Evolutionary conservation across 2,888 invertebrate species (phyloP), one percentile per base, ranked within the genome.

Genomic region (Spatulosminthurus flaviceps): DNA sequence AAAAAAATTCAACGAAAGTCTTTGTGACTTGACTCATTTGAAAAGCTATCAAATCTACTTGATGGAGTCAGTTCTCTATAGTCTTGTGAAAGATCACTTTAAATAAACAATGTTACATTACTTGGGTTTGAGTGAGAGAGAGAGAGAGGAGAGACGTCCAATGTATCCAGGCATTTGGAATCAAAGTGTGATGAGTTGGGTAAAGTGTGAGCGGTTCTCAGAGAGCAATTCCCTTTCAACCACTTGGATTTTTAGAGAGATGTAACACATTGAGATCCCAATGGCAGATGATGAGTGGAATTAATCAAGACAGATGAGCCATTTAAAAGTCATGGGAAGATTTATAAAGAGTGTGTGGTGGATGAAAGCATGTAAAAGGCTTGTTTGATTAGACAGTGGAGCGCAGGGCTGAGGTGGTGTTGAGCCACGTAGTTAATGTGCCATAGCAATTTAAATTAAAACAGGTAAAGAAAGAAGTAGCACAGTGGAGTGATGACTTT

Each of bases 391-490:
- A 64, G 26, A 26, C n/a, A n/a, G n/a, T n/a, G n/a, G n/a, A 64
- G 16, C 22, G 26, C 64, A 60, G 16, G 16, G 60, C 64, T 21
- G n/a, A n/a, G n/a, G 13, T 11, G 13, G 16, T n/a, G n/a, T 64
- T 67, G 28, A 28, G 24, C 13, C n/a, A 51, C 19, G 16, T n/a
- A 51, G 51, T 67, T 67, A n/a, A 67, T 67, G 29, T 29, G 13
- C 67, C 67, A 28, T 67, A 28, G 28, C 26, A 67, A 67, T 67
- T 28, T 67, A 67, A 67, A 67, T 67, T 67, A 28, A 67, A 67
- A 67, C 67, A 67, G 67, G 67, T 67, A 67, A 67, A 67, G n/a
- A n/a, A 67, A 67, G 67, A 67, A 67, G 67, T 67, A 28, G 67
- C 5, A 67, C 67, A 67, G 67, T 26, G 28, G 67, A 67, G 67